phyloP scores from a whole-genome alignment of 2,113 vertebrate species.

The Otolemur garnettii region DNA sequence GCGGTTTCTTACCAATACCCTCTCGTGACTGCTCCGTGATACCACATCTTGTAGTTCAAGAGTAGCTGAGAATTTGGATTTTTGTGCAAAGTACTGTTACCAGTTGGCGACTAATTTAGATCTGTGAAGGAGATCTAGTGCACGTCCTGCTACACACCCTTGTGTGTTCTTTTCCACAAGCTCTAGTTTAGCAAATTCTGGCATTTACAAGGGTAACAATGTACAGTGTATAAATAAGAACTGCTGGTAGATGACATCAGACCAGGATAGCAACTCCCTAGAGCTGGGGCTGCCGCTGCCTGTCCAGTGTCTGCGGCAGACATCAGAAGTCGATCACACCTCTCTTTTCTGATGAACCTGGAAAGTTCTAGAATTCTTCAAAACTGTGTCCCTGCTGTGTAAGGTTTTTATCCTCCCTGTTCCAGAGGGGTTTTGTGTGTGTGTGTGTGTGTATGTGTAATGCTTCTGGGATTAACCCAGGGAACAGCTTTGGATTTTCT shows the following conservation, averaged over 20 bases:
- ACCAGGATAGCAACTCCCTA: not conserved
- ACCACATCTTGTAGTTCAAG: not conserved
- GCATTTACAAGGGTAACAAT: not conserved
- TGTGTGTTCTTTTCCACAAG: not conserved
- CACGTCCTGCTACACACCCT: not conserved
- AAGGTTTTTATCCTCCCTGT: slow-evolving; percentile 5
- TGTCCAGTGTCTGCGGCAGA: not conserved
- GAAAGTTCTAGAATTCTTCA: not conserved
- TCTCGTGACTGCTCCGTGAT: not conserved
- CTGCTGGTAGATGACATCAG: not conserved
- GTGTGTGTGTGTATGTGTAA: no score
- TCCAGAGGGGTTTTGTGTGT: not conserved
- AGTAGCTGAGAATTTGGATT: not conserved
- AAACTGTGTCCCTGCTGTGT: not conserved
- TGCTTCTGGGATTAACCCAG: not conserved
- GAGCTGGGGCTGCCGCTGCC: not conserved
- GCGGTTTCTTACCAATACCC: not conserved
- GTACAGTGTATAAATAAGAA: not conserved
- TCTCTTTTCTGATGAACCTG: not conserved
- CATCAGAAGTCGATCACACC: not conserved
- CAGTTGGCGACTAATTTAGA: not conserved
- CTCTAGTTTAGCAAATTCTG: not conserved
- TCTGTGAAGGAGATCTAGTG: not conserved
- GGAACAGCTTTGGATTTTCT: not conserved
- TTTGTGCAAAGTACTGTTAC: not conserved